These are phyloP conservation scores for Rhinogobio ventralis DNA, from an alignment of 2,797 vertebrate species.

Conservation along the genomic window DNA sequence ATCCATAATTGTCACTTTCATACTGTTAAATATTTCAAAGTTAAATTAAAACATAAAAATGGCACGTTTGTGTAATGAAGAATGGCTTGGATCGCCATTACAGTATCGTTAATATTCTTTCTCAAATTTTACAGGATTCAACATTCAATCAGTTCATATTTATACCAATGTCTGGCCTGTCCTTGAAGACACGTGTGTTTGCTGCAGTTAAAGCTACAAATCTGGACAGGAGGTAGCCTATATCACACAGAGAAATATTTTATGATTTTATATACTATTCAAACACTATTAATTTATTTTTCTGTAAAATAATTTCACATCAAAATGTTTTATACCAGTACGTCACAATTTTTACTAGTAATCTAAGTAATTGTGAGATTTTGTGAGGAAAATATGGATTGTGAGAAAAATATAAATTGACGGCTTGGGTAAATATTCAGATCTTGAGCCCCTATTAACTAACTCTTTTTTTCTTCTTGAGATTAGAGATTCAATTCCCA, in stretches of 20 bases:
- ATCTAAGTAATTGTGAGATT: neutral
- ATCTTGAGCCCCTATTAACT: neutral
- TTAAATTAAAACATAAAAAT: neutral
- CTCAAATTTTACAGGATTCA: constrained; percentile 86
- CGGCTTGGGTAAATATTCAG: neutral
- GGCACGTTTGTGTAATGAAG: neutral
- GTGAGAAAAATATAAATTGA: neutral
- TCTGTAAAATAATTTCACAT: neutral
- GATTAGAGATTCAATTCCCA: constrained; percentile 68
- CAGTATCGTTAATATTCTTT: neutral
- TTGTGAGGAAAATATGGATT: neutral
- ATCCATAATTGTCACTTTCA: neutral
- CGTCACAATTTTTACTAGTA: neutral
- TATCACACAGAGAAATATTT: neutral
- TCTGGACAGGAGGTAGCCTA: constrained; percentile 90
- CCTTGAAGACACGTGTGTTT: constrained; percentile 97
- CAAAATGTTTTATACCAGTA: neutral
- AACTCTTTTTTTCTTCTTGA: constrained; percentile 54
- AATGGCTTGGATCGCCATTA: neutral
- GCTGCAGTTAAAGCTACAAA: constrained; percentile 96
- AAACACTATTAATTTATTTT: neutral
- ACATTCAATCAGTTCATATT: constrained; percentile 90
- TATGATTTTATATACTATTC: neutral
- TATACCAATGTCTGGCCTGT: constrained; percentile 89
- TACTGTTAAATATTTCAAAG: neutral